phyloP scores from a whole-genome alignment of 64 coral and sea anemone genomes.

The Cladopsammia gracilis region DNA sequence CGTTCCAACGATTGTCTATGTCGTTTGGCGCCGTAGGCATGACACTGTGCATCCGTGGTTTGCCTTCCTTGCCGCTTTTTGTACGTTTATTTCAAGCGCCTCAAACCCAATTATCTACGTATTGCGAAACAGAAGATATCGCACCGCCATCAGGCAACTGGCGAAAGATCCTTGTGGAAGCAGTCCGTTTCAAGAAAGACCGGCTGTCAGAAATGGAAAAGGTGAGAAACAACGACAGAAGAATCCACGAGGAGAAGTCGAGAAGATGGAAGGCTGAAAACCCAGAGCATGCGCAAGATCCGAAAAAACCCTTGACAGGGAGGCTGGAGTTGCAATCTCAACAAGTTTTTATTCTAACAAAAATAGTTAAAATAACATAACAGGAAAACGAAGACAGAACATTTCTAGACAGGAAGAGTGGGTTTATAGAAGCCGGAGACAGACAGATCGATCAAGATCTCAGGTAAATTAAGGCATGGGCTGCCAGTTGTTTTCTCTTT shows the following conservation, averaged over 20 bases:
- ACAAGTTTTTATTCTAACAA: too few species aligned
- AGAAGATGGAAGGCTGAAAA: too few species aligned
- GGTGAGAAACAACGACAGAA: background rate
- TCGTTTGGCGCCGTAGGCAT: background rate
- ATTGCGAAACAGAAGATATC: background rate
- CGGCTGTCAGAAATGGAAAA: background rate
- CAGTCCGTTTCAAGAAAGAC: background rate
- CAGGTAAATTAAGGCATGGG: too few species aligned
- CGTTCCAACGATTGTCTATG: background rate
- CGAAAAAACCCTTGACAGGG: too few species aligned
- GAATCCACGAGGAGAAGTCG: background rate
- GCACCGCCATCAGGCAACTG: background rate
- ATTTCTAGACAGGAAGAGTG: background rate
- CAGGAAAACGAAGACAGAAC: too few species aligned
- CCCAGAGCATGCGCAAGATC: too few species aligned
- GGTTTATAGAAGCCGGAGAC: too few species aligned
- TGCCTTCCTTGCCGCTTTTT: background rate
- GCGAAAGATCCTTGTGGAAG: background rate
- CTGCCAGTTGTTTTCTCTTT: too few species aligned
- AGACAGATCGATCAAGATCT: background rate
- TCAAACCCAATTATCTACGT: conserved; percentile 3
- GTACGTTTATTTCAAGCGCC: background rate
- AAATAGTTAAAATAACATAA: too few species aligned
- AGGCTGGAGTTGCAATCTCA: too few species aligned
- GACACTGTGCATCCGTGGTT: background rate